phyloP scores from a whole-genome alignment of 1,140 invertebrate species.

The Triops cancriformis region DNA sequence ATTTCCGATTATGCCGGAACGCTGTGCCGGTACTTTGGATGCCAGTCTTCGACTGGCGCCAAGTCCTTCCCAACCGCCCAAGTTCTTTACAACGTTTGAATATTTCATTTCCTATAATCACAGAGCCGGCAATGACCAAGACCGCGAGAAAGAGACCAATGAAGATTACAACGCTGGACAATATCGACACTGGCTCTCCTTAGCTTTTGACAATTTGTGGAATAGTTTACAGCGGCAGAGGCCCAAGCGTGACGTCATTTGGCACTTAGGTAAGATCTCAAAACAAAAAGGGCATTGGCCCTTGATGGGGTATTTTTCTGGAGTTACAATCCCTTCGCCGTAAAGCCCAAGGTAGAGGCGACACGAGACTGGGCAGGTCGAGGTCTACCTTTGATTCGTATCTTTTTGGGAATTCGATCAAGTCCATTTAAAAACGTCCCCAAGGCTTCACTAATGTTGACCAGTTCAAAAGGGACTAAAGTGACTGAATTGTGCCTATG shows the following conservation, averaged over 20 bases:
- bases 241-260: slow-evolving; percentile 27
- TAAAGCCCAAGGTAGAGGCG: neutral
- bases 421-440: neutral
- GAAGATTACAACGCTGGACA: neutral
- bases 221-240: slow-evolving; percentile 18
- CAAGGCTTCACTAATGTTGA: neutral
- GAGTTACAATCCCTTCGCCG: neutral
- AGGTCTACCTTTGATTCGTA: slow-evolving; percentile 5
- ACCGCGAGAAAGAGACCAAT: neutral
- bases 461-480: neutral
- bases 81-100: neutral
- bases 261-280: slow-evolving; percentile 26
- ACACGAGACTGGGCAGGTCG: neutral
- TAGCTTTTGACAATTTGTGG: slow-evolving; percentile 21
- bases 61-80: neutral
- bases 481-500: too few species aligned
- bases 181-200: neutral
- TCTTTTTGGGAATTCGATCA: neutral
- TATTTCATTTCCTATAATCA: neutral
- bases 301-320: neutral
- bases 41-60: neutral
- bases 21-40: neutral
- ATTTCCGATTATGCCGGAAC: neutral
- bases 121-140: neutral
- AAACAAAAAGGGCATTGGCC: neutral